Evolutionary conservation across 2,113 vertebrate species (phyloP), one percentile per base, ranked within the genome.

Genomic region (Chaetodon trifascialis): DNA sequence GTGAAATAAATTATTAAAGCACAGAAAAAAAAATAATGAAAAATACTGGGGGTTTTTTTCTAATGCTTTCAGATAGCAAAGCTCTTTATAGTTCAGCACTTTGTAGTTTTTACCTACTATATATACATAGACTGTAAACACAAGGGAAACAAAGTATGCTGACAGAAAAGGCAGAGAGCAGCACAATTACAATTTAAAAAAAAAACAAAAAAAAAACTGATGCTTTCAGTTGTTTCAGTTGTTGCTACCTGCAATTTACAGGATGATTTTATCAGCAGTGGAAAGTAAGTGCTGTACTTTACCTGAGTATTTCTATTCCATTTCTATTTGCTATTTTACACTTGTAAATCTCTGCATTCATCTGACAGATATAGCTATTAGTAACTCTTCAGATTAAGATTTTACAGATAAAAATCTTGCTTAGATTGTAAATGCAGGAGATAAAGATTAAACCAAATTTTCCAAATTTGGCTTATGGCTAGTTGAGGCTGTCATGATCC

Each of bases 1-100:
- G 49, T 52, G 16, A 85, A 69, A 56, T 84, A 2, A 54, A 82
- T 63, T 23, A 79, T 72, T 44, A 44, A 85, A 56, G 44, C 2
- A 14, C 0, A 64, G 14, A 40, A 49, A 16, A 66, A 47, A 30
- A 73, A 54, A 46, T 44, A 11, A 9, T 59, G 2, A 12, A 44
- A 44, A 74, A 47, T 34, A 9, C 21, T 11, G 1, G n/a, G n/a
- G n/a, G n/a, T 67, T 68, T 11, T 73, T 70, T 55, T 36, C 60
- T 52, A 56, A 47, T 42, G 21, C 15, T 38, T 75, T 77, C 3
- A 58, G 25, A 76, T 15, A 7, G 34, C 59, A 12, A 51, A 85
- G 54, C 60, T 64, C 58, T 44, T 4, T 56, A 23, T 56, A 11
- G 11, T 14, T 19, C 4, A 55, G 8, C 56, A 47, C 40, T 54